Percentiles rank a stretch among this genome's conserved stretches.
phyloP scores from a whole-genome alignment of 2,113 vertebrate species.

The Myrmecophaga tridactyla region DNA sequence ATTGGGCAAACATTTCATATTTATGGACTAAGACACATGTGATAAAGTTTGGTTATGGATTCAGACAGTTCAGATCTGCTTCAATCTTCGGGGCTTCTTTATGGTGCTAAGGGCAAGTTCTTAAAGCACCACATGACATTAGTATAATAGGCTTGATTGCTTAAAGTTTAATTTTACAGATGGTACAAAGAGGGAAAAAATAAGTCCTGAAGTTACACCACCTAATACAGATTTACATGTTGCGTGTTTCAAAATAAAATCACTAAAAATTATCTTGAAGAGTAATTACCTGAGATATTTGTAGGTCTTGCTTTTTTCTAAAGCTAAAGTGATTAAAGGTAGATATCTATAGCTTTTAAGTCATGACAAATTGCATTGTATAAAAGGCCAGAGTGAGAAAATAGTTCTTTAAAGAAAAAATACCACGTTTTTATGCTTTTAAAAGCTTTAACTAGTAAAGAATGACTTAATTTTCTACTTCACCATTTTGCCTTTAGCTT shows the following conservation, averaged over 20 bases:
- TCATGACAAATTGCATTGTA: neutral
- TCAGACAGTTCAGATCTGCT: neutral
- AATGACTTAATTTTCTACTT: constrained; percentile 15
- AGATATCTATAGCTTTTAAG: neutral
- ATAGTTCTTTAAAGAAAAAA: neutral
- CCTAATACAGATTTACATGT: neutral
- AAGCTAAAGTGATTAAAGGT: neutral
- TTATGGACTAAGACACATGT: neutral
- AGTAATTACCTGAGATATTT: neutral
- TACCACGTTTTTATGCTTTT: neutral
- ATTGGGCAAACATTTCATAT: neutral
- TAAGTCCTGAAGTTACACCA: neutral
- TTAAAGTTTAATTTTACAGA: constrained; percentile 36
- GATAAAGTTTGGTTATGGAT: neutral
- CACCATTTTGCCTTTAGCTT: neutral
- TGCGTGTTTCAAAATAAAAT: neutral
- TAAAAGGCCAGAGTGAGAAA: neutral
- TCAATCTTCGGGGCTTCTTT: neutral
- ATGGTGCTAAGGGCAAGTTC: neutral
- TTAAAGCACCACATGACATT: neutral
- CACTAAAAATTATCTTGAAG: neutral
- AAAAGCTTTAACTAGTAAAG: neutral
- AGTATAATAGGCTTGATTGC: neutral
- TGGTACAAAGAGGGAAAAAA: neutral
- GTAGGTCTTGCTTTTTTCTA: neutral